Evolutionary conservation across 2,888 invertebrate species (phyloP), one percentile per base, ranked within the genome.

Genomic region (Oscheius sp.): DNA sequence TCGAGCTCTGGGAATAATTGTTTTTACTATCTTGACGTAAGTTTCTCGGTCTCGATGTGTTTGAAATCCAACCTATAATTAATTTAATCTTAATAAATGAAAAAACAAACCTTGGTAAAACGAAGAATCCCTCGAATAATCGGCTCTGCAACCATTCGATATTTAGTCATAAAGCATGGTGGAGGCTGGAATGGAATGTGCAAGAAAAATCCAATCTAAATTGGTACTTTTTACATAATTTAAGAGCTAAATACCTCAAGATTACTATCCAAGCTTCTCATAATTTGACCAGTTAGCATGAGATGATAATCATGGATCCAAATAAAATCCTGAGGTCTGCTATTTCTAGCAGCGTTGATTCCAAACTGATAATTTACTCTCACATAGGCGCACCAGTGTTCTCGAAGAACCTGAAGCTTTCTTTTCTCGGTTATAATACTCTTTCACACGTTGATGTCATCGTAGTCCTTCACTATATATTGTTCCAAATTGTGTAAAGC

Each of bases 271-370:
- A 83, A 64, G n/a, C 76, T 78, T 31, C 81, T 65, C 78, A 83
- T 82, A 12, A 83, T 81, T 42, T 80, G 80, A 17, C 83, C 83
- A 37, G 80, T 79, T 3, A 83, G 75, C 79, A 83, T 81, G 50
- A 83, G 69, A 70, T 83, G 83, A 64, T 83, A 83, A 57, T 83
- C 83, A 61, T 83, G 83, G 55, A 83, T 83, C 83, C 83, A 83
- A 39, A 83, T 80, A 58, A 83, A 83, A 45, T 83, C 83, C 27
- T 82, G 83, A 12, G 81, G 79, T 23, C 83, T 66, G 46, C 80
- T 79, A 65, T 83, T 83, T 31, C 83, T 73, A 5, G 78, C 83
- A 5, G 83, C 83, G 61, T 83, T 83, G 31, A 83, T 72, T 1
- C 78, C 80, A 46, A 83, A 83, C 52, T 82, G 79, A 63, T 82